Evolutionary conservation across 2,113 vertebrate genomes (phyloP).

Genomic region (Saimiri boliviensis): DNA sequence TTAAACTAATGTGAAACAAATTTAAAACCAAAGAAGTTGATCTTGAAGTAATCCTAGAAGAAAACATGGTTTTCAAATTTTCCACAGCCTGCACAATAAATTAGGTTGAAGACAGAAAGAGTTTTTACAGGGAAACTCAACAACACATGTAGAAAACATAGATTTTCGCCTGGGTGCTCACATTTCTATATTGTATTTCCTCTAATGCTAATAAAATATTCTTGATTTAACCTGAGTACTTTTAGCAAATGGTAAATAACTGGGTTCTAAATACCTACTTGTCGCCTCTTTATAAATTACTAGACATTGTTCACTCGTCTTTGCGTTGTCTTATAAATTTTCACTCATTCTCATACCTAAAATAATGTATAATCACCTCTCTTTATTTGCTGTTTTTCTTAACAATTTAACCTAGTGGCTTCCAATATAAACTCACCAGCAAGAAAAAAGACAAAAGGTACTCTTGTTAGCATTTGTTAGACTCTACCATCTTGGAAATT

Average conservation of each 20-base stretch:
- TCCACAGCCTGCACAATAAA: constrained; percentile 79
- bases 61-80: constrained; percentile 78
- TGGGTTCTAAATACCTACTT: background rate
- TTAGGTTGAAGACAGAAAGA: constrained; percentile 66
- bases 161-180: constrained; percentile 45
- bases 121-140: constrained; percentile 61
- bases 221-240: background rate
- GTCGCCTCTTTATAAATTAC: background rate
- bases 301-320: background rate
- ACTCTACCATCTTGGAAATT: constrained; percentile 41
- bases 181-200: constrained; percentile 51
- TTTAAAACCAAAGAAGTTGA: constrained; percentile 74
- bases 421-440: constrained; percentile 43
- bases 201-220: constrained; percentile 32
- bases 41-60: constrained; percentile 75
- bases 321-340: background rate
- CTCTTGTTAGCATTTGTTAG: constrained; percentile 1
- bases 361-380: constrained; percentile 21
- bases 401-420: constrained; percentile 26
- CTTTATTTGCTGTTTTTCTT: background rate
- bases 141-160: constrained; percentile 71
- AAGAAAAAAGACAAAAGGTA: background rate
- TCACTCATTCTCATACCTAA: background rate
- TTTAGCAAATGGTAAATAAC: background rate
- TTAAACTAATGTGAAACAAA: constrained; percentile 76